Evolutionary conservation across 2,797 vertebrate species (phyloP), one percentile per base, ranked within the genome.

Genomic region (Eulemur albifrons): DNA sequence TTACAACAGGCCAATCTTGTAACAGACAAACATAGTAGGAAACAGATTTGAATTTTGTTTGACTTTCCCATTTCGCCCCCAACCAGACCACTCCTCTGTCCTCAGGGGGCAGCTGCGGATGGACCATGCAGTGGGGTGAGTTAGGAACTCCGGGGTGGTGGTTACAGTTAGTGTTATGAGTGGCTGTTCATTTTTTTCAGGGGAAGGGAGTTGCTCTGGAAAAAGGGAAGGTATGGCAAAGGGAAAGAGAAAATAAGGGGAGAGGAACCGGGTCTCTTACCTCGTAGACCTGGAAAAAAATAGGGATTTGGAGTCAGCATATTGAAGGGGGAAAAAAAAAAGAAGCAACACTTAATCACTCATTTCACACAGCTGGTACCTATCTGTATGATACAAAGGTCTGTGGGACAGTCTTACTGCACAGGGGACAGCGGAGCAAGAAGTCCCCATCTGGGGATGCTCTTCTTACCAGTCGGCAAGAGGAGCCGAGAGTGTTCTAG

Each of bases 221-320:
- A 0, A 30, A 93, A 79, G 93, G 96, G 69, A 92, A 67, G 27
- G 97, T 82, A 94, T 65, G 85, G 96, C 73, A 94, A 87, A 97
- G 97, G 98, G 90, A 91, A 88, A 94, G 95, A 96, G 65, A 80
- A 95, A 95, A 83, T 48, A 82, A 50, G 48, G 76, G 85, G 52
- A 97, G 96, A 97, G 92, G 76, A 98, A 4, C 0, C 5, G 76
- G 90, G 94, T 98, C 99, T 97, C 97, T 99, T 99, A 99, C 99
- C 99, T 99, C 99, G 4, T 99, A 99, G 96, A 99, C 99, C 99
- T 99, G 99, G 99, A 98, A 99, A 99, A 98, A 99, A 99, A 97
- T 97, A 99, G 98, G 99, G 97, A 95, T 97, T 98, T 98, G 98
- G 99, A 98, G 99, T 98, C 99, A 99, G 99, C 99, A 98, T 99